These are phyloP conservation scores for Pyrrhosoma nymphula DNA, from an alignment of 2,888 invertebrate species.

Conservation along the genomic window DNA sequence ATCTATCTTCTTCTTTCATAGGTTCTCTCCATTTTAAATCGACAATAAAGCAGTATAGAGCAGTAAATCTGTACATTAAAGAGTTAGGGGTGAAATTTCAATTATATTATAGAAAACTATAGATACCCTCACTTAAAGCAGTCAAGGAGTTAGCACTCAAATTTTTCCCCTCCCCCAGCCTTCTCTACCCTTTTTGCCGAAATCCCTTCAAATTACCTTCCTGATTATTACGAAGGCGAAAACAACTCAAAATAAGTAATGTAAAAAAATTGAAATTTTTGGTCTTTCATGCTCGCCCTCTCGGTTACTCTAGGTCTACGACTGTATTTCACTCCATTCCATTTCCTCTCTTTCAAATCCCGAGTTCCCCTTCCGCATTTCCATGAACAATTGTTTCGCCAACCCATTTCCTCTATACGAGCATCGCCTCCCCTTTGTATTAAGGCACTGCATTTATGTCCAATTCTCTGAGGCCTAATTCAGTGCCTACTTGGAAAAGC, in stretches of 20 bases:
- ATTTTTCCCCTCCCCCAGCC: not conserved
- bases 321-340: not conserved
- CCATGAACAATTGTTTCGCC: not conserved
- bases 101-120: too few species aligned
- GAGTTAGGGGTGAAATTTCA: too few species aligned
- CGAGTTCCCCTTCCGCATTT: not conserved
- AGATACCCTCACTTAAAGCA: too few species aligned
- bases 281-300: not conserved
- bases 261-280: not conserved
- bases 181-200: not conserved
- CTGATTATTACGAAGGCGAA: not conserved
- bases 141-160: too few species aligned
- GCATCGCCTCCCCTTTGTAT: not conserved
- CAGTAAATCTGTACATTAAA: too few species aligned
- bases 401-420: not conserved
- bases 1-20: too few species aligned
- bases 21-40: too few species aligned
- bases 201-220: not conserved
- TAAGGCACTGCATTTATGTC: not conserved
- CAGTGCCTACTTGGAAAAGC: not conserved
- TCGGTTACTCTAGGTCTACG: not conserved
- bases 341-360: not conserved
- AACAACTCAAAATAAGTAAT: not conserved
- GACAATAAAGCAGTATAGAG: too few species aligned
- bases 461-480: not conserved